These are phyloP conservation scores for Zaprionus inermis DNA, from an alignment of 1,140 invertebrate species.

Conservation along the genomic window DNA sequence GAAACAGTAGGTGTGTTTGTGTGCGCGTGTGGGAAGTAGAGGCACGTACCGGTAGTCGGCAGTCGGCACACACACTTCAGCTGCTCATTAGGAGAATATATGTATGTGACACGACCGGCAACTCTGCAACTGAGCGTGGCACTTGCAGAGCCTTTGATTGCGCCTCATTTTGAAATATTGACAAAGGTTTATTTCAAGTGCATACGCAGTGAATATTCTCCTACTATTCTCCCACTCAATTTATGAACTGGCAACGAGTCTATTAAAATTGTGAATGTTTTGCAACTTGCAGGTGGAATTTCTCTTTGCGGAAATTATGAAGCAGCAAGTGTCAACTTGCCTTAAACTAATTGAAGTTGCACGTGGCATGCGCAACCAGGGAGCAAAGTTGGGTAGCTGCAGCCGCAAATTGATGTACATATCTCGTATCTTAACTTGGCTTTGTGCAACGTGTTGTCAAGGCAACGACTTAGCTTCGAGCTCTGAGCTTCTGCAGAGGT, in stretches of 20 bases:
- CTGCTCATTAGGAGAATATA: conserved; percentile 57
- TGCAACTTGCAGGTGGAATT: not conserved
- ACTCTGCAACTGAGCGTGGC: not conserved
- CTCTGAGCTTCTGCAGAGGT: not conserved
- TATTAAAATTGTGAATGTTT: not conserved
- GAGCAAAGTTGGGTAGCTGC: no score
- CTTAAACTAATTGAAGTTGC: conserved; percentile 33
- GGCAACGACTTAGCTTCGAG: conserved; percentile 10
- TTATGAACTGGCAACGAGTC: not conserved
- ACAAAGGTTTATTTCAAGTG: not conserved
- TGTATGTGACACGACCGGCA: not conserved
- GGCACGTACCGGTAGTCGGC: conserved; percentile 30
- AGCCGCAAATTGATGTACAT: not conserved
- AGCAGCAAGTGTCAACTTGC: conserved; percentile 23
- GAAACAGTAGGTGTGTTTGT: no score
- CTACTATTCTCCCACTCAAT: not conserved
- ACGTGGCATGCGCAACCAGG: not conserved
- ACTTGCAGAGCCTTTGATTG: conserved; percentile 24
- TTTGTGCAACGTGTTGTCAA: conserved; percentile 16
- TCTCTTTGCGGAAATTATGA: conserved; percentile 59
- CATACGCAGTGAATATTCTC: not conserved
- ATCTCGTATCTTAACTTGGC: not conserved
- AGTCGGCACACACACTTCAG: conserved; percentile 6
- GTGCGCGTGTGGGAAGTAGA: not conserved
- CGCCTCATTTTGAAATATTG: not conserved